Evolutionary conservation across 2,113 vertebrate species (phyloP), one percentile per base, ranked within the genome.

Genomic region (Seriola rivoliana): DNA sequence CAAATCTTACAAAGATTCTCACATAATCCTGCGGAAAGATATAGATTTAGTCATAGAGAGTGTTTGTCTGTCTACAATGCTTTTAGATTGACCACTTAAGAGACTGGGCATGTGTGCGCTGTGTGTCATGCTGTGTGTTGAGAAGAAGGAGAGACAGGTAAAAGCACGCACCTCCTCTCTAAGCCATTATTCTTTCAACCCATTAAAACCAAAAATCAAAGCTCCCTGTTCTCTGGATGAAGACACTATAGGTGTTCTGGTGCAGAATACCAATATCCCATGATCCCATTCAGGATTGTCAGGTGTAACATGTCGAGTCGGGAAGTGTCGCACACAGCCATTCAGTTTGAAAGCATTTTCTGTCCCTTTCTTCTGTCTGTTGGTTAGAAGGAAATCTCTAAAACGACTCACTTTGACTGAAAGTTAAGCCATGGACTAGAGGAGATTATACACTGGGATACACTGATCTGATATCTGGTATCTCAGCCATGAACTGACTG

Each of bases 151-250:
- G n/a, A 78, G 42, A 42, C 1, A 5, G 69, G n/a, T 57, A 52
- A 78, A 78, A 70, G 54, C 66, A 60, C 8, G 5, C n/a, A 38
- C 74, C 69, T 71, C 59, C 32, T 46, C 63, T 79, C 23, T 5
- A 38, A 65, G 50, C 67, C 34, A 62, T 57, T 77, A 83, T 78
- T 81, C 32, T 5, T 25, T 57, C 44, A 75, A 21, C 52, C 60
- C 74, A 52, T 71, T 79, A 67, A 80, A 65, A 67, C 55, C 32
- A 65, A 63, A 78, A 79, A 64, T 76, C 75, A 80, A 63, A 77
- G 54, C 65, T 75, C 36, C 67, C 38, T 64, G 62, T 52, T 55
- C 36, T 65, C 72, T 1, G 9, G 59, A 72, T 69, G 42, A 85
- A 71, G 76, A 68, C 32, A 25, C 34, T 36, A 8, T 17, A 13